Evolutionary conservation across 2,888 invertebrate species (phyloP), one percentile per base, ranked within the genome.

Genomic region (Lepidocyrtoides sp.): DNA sequence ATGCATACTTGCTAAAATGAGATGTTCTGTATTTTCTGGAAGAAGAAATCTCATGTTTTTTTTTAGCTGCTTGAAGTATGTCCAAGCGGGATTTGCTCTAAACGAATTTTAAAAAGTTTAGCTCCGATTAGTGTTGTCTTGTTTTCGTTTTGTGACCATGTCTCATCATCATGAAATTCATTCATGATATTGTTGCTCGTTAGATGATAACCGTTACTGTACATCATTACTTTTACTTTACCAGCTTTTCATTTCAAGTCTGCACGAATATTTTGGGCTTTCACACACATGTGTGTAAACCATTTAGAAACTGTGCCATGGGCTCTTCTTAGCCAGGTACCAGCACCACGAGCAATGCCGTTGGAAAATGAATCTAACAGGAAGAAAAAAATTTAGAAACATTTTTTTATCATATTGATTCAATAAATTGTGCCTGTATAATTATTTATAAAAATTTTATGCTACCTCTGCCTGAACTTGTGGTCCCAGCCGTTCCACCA

Each of bases 261-360:
- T 8, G 90, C 90, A 14, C 63, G 77, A 32, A 82, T 90, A 57
- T 93, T 94, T 87, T 94, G 94, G 23, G 94, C 94, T 83, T 88
- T 51, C 12, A 93, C 93, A 77, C 94, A 94, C 57, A 94, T 92
- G 91, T 93, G 94, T 8, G 94, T 94, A 29, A 94, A 81, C 94
- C 94, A 94, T 88, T 94, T 94, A 41, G 94, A 94, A 36, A 94
- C 86, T 44, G 92, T 91, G 44, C 94, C 94, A 57, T 93, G 94
- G 10, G 94, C 94, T 85, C 94, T 48, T 89, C 94, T 60, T 17
- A 72, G 51, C 92, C 92, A 93, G 0, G 72, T 77, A 29, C 77
- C 82, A 0, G 85, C 91, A 12, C 84, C 88, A 14, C 83, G 85
- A 8, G 66, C 84, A 29, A 89, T 63, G 20, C 88, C 92, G 10